Evolutionary conservation across 2,888 invertebrate genomes (phyloP).

Genomic region (Dolichopus griseipennis): DNA sequence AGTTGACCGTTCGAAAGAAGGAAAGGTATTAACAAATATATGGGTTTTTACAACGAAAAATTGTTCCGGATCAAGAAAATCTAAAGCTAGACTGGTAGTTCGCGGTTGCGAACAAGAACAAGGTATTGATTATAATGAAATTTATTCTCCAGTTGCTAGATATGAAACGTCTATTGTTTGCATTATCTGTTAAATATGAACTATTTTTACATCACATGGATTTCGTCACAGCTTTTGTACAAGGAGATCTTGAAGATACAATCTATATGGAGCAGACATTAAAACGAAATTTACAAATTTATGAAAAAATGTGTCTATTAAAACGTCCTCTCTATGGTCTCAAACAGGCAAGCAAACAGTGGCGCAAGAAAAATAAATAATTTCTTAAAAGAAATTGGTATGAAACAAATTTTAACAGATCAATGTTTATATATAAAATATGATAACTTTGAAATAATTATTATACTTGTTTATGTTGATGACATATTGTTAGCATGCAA

Average conservation of each 20-base stretch:
- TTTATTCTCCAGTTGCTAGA: too few species aligned
- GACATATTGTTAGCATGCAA: too few species aligned
- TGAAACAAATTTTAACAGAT: too few species aligned
- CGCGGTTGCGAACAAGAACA: constrained; percentile 16
- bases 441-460: too few species aligned
- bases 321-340: constrained; percentile 12
- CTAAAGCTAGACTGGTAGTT: constrained; percentile 16
- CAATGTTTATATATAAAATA: too few species aligned
- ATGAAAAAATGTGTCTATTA: constrained; percentile 11
- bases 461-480: too few species aligned
- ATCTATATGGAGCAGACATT: constrained; percentile 13
- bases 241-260: constrained; percentile 15
- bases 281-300: not conserved
- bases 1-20: constrained; percentile 12
- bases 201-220: constrained; percentile 14
- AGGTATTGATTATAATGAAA: constrained; percentile 18
- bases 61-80: constrained; percentile 13
- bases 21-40: constrained; percentile 10
- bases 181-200: constrained; percentile 13
- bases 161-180: constrained; percentile 18
- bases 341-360: constrained; percentile 18
- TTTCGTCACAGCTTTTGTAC: too few species aligned
- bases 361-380: too few species aligned
- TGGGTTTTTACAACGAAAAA: constrained; percentile 16
- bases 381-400: too few species aligned